Evolutionary conservation across 2,113 vertebrate species (phyloP), one percentile per base, ranked within the genome.

Genomic region (Phylloscopus trochiloides): DNA sequence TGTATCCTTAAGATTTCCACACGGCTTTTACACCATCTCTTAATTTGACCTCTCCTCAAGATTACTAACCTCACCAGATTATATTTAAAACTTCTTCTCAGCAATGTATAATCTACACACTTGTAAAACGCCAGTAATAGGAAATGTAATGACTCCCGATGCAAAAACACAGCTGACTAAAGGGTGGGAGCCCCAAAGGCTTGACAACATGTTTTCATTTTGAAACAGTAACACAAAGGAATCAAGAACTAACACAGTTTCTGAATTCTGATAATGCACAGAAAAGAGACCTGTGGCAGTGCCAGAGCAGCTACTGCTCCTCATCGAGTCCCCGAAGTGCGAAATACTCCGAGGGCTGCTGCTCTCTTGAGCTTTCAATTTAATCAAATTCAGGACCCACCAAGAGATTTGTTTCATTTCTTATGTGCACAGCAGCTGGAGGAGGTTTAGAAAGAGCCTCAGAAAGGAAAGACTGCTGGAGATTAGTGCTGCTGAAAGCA

Each of bases 301-400:
- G 36, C 71, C 85, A 52, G 51, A 45, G 29, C 19, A 92, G 88
- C 59, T 59, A 28, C 31, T 28, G 74, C 48, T 52, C 74, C 50
- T 32, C 48, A 50, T 11, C 17, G 3, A 63, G 28, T 10, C 26
- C 38, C 38, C 17, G 0, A 51, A 78, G 57, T 22, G 22, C 6
- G 0, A 88, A 88, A 86, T 17, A 51, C 71, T 58, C 66, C 14
- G 43, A 73, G 29, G 26, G 72, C 82, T 76, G 63, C 22, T 90
- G 78, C 59, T 83, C 82, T 77, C 75, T 50, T 5, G 50, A 90
- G 71, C 75, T 84, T 93, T 62, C 70, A 50, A n/a, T 82, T 72
- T 87, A 94, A 95, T 94, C 81, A 91, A 85, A 85, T 91, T 68
- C 79, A 88, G 67, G 58, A 75, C 52, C 32, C 12, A 7, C 42